Conservation (phyloP, 2,888 invertebrate species). For the Coecobrya sp. region DNA sequence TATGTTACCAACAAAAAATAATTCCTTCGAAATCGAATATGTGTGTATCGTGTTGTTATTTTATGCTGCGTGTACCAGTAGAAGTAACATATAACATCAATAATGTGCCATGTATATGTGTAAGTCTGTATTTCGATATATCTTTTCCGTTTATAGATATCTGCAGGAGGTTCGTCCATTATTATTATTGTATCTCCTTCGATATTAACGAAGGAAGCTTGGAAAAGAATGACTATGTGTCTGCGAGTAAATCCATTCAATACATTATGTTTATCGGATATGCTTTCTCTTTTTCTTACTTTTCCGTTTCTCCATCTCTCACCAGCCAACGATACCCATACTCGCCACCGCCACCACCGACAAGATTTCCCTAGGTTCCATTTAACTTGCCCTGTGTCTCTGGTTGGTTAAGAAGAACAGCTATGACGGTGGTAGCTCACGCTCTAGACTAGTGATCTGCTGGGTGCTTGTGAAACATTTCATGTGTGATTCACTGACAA, state of each 20-base stretch:
- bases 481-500: slow-evolving; percentile 58
- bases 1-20: slow-evolving; percentile 29
- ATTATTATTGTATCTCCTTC: background rate
- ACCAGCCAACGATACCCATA: slow-evolving; percentile 11
- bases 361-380: slow-evolving; percentile 64
- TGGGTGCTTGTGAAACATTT: slow-evolving; percentile 48
- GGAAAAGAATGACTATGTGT: background rate
- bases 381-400: slow-evolving; percentile 43
- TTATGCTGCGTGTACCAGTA: slow-evolving; percentile 41
- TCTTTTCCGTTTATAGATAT: background rate
- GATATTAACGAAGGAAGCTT: slow-evolving; percentile 18
- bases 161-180: background rate
- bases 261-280: slow-evolving; percentile 44
- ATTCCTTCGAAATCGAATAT: slow-evolving; percentile 32
- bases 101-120: background rate
- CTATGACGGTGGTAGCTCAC: background rate
- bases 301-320: slow-evolving; percentile 9
- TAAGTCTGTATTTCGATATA: background rate
- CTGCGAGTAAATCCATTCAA: slow-evolving; percentile 40
- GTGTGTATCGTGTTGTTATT: slow-evolving; percentile 34
- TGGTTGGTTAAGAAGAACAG: background rate
- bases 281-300: slow-evolving; percentile 21
- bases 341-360: slow-evolving; percentile 17
- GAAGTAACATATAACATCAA: background rate
- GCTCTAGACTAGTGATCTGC: background rate